Conservation (phyloP, 2,113 vertebrate species). For the Pyrgilauda ruficollis region DNA sequence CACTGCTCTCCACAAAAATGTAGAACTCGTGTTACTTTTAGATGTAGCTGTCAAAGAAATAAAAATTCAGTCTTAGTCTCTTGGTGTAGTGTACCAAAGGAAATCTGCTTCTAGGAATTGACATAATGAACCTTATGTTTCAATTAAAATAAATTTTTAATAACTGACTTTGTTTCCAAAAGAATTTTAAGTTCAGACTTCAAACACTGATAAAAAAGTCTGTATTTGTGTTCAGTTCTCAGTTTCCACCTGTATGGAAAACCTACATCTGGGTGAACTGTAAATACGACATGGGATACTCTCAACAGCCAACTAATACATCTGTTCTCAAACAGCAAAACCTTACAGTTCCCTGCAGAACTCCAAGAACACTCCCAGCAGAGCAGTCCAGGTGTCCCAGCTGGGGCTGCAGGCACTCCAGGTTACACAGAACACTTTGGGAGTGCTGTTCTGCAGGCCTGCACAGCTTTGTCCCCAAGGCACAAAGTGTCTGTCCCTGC, state of each 20-base stretch:
- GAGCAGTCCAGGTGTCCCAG: neutral
- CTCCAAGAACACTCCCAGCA: neutral
- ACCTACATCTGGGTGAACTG: neutral
- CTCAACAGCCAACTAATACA: neutral
- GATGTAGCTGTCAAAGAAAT: neutral
- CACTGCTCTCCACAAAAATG: neutral
- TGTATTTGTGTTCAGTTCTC: neutral
- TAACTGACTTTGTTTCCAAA: neutral
- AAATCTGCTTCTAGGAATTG: neutral
- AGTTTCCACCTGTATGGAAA: neutral
- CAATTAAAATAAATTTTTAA: neutral
- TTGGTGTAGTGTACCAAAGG: neutral
- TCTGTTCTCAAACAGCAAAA: neutral
- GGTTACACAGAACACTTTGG: rapidly evolving
- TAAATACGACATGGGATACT: neutral
- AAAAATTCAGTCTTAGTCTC: neutral
- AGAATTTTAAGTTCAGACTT: neutral
- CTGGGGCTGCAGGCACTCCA: neutral
- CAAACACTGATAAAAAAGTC: neutral
- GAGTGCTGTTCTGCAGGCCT: neutral
- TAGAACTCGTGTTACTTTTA: neutral
- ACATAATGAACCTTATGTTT: neutral
- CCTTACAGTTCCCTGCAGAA: neutral
- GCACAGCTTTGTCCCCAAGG: neutral
- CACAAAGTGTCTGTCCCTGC: neutral